Conservation (phyloP, 37 sponge, comb jelly and placozoan species). For the Amphimedon queenslandica region DNA sequence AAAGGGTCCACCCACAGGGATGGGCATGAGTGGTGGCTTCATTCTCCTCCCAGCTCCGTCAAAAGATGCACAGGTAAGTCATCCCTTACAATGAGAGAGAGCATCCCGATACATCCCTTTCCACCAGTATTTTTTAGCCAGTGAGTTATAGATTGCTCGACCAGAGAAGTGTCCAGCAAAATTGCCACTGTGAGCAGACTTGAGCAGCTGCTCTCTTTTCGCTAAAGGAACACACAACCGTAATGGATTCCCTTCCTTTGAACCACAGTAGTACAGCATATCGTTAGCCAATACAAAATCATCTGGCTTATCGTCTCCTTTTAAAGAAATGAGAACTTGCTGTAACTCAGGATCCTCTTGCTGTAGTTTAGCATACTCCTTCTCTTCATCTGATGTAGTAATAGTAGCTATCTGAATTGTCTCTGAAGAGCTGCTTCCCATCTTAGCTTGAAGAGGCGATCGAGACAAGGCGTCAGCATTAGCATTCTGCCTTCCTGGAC, state of each 20-base stretch:
- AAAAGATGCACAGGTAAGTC: constrained; percentile 22
- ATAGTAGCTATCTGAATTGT: no score
- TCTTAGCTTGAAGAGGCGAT: not conserved
- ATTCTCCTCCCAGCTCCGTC: constrained; percentile 12
- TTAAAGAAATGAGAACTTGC: not conserved
- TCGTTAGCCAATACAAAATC: not conserved
- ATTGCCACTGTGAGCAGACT: constrained; percentile 5
- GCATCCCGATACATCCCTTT: constrained; percentile 25
- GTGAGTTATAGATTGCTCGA: not conserved
- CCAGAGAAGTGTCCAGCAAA: constrained; percentile 19
- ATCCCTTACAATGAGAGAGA: constrained; percentile 4
- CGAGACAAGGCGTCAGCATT: constrained; percentile 37
- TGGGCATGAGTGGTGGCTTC: constrained; percentile 27
- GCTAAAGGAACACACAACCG: not conserved
- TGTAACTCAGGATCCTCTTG: not conserved
- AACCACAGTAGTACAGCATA: not conserved
- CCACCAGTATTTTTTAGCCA: constrained; percentile 34
- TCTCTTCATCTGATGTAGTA: no score
- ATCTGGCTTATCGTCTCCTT: not conserved
- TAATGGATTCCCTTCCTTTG: not conserved
- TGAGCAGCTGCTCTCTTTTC: not conserved
- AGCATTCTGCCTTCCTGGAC: constrained; percentile 14
- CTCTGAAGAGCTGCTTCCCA: no score
- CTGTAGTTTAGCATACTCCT: not conserved
- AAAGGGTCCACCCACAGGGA: constrained; percentile 53